A percentile compares a stretch with the other conserved stretches of the same genome.
Conservation (phyloP, 1,140 invertebrate species). For the Drosophila yakuba region DNA sequence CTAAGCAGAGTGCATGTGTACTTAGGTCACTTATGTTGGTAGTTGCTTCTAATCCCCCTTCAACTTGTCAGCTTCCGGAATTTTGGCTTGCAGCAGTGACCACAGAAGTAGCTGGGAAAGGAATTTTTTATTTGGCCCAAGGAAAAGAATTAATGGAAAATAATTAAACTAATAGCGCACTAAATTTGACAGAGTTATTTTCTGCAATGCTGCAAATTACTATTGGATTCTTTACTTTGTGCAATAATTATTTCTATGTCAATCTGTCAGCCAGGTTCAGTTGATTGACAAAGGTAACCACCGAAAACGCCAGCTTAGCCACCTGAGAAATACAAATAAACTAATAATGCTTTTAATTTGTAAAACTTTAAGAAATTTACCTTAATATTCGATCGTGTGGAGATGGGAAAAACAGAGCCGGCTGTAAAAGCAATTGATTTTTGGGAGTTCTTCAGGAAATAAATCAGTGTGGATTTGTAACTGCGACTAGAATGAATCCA, state of each 20-base stretch:
- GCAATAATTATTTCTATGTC: background rate
- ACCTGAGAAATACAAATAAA: constrained; percentile 20
- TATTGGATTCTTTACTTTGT: background rate
- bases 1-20: constrained; percentile 14
- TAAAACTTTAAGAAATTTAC: background rate
- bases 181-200: background rate
- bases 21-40: constrained; percentile 18
- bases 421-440: constrained; percentile 44
- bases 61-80: background rate
- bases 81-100: background rate
- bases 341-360: background rate
- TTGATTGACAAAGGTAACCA: constrained; percentile 58
- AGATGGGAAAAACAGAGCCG: constrained; percentile 53
- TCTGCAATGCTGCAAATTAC: background rate
- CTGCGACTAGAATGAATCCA: constrained; percentile 34
- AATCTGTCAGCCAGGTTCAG: constrained; percentile 48
- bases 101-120: too few species aligned
- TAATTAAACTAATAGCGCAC: background rate
- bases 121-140: constrained; percentile 2
- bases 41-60: constrained; percentile 7
- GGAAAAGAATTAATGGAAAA: background rate
- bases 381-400: constrained; percentile 40
- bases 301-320: constrained; percentile 53
- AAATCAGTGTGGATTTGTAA: constrained; percentile 27
- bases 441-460: constrained; percentile 46